Percentiles rank a stretch among this genome's conserved stretches.
phyloP scores from a whole-genome alignment of 2,888 invertebrate species.

The Callosobruchus maculatus region DNA sequence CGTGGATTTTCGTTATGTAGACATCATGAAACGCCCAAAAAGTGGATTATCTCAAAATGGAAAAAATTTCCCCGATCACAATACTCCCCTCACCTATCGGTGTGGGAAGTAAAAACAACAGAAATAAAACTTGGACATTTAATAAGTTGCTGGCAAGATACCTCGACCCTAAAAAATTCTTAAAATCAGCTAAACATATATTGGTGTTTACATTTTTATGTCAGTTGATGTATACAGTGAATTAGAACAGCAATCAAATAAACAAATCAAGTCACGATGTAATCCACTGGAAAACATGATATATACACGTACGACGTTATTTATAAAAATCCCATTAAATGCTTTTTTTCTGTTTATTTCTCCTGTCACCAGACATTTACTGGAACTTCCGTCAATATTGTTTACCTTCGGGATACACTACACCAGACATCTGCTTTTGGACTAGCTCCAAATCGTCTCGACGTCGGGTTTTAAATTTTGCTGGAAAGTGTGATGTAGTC shows the following conservation, averaged over 20 bases:
- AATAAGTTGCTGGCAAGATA: too few relatives aligned
- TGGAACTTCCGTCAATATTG: not conserved
- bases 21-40: too few relatives aligned
- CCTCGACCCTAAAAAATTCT: too few relatives aligned
- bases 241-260: not conserved
- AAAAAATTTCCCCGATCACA: too few relatives aligned
- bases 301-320: not conserved
- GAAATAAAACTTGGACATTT: too few relatives aligned
- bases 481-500: not conserved
- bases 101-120: too few relatives aligned
- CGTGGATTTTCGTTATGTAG: too few relatives aligned
- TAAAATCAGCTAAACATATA: too few relatives aligned
- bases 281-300: not conserved
- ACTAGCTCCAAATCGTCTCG: not conserved
- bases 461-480: not conserved
- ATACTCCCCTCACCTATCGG: too few relatives aligned
- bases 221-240: too few relatives aligned
- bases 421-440: not conserved
- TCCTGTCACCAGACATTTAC: not conserved
- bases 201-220: too few relatives aligned
- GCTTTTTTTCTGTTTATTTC: not conserved
- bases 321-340: not conserved
- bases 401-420: not conserved
- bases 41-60: too few relatives aligned
- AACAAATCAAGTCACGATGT: not conserved